Conservation (phyloP, 2,113 vertebrate species). For the Nycticorax nycticorax region DNA sequence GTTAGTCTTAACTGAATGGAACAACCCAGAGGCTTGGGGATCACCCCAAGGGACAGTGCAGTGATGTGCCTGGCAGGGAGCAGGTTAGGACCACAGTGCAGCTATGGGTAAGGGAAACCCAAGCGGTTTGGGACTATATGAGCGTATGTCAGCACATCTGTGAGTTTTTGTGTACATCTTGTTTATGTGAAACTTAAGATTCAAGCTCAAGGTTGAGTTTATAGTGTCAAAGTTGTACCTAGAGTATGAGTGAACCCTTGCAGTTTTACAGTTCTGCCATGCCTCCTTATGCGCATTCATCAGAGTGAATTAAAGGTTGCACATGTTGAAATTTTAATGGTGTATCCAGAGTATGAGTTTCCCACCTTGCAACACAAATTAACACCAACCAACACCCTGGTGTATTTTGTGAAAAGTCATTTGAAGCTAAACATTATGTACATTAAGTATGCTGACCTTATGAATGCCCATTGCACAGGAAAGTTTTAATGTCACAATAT, state of each 20-base stretch:
- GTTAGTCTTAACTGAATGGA: background rate
- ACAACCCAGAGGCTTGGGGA: background rate
- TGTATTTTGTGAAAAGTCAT: background rate
- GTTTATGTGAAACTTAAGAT: background rate
- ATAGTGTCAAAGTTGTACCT: background rate
- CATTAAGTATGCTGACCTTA: background rate
- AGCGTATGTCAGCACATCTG: accelerated
- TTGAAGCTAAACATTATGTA: background rate
- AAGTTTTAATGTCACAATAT: background rate
- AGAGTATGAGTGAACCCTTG: background rate
- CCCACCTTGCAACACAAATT: background rate
- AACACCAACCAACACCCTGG: too few species aligned
- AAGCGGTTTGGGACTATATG: background rate
- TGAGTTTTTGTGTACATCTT: background rate
- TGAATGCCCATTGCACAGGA: background rate
- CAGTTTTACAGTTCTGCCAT: background rate
- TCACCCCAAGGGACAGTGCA: too few species aligned
- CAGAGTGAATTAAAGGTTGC: background rate
- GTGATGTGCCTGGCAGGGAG: too few species aligned
- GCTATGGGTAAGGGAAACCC: background rate
- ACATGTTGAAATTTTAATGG: background rate
- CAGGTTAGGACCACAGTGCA: accelerated
- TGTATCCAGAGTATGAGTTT: background rate
- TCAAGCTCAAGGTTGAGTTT: background rate
- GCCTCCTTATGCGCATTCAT: background rate